These are phyloP conservation scores for Corydoras sp. DNA, from an alignment of 2,113 vertebrate species.

Conservation along the genomic window DNA sequence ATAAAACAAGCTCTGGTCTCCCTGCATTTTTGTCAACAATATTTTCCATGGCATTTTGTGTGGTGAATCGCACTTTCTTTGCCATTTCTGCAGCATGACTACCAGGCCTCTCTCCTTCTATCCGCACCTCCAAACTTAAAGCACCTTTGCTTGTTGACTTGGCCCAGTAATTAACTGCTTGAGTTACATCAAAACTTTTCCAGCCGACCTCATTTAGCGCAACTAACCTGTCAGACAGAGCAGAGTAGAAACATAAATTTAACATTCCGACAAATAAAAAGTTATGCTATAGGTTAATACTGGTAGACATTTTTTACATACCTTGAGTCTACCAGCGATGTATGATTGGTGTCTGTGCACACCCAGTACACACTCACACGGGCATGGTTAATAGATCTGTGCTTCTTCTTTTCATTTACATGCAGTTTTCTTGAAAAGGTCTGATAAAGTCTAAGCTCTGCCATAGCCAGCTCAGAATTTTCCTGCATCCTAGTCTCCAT, in stretches of 20 bases:
- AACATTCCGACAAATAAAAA: not conserved
- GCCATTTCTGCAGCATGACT: conserved; percentile 64
- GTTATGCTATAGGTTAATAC: not conserved
- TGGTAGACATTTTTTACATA: conserved; percentile 36
- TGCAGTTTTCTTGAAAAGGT: conserved; percentile 54
- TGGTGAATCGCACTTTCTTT: conserved; percentile 65
- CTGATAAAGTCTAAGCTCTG: conserved; percentile 73
- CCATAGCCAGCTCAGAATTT: conserved; percentile 74
- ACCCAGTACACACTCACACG: conserved; percentile 77
- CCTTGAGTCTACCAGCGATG: conserved; percentile 77
- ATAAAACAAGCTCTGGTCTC: conserved; percentile 68
- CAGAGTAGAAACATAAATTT: not conserved
- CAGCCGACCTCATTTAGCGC: conserved; percentile 72
- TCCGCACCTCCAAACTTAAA: conserved; percentile 71
- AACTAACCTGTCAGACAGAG: conserved; percentile 65
- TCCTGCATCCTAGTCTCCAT: conserved; percentile 73
- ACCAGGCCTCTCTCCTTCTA: conserved; percentile 71
- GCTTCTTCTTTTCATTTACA: conserved; percentile 46
- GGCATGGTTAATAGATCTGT: conserved; percentile 55
- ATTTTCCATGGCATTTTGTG: conserved; percentile 50
- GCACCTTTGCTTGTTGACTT: conserved; percentile 49
- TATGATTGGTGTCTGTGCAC: conserved; percentile 70
- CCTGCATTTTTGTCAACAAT: conserved; percentile 47
- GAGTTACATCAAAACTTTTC: conserved; percentile 78
- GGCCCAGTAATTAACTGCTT: conserved; percentile 76